phyloP scores from a whole-genome alignment of 1,140 invertebrate genomes.

The Drosophila pachea region DNA sequence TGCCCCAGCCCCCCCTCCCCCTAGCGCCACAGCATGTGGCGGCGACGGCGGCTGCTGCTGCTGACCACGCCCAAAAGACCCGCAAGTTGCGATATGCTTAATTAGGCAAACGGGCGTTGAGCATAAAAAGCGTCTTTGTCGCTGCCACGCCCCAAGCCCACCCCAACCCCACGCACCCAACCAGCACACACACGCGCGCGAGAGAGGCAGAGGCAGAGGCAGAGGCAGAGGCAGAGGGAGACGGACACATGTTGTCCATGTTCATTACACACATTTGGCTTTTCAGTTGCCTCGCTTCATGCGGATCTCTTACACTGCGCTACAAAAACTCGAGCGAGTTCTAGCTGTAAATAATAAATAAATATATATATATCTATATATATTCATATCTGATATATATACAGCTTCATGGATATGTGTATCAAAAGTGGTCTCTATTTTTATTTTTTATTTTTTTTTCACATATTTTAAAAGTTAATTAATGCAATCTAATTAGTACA shows the following conservation, averaged over 20 bases:
- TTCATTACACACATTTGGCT: conserved; percentile 65
- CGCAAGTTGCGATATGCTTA: conserved; percentile 64
- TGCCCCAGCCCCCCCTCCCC: neutral
- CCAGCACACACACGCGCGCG: conserved; percentile 5
- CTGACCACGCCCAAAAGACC: conserved; percentile 16
- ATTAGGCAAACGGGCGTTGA: conserved; percentile 70
- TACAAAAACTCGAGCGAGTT: conserved; percentile 11
- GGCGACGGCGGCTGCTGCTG: neutral
- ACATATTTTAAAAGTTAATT: neutral
- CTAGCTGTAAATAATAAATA: neutral
- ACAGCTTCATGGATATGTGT: too few species aligned
- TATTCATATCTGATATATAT: neutral
- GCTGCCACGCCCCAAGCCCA: conserved; percentile 61
- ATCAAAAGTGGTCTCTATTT: too few species aligned
- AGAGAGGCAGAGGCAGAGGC: neutral
- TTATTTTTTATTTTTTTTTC: too few species aligned
- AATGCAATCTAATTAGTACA: too few species aligned
- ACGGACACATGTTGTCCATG: conserved; percentile 64
- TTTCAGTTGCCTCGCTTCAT: conserved; percentile 44
- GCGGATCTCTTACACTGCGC: conserved; percentile 58
- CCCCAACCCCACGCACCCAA: conserved; percentile 21
- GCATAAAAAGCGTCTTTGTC: conserved; percentile 74
- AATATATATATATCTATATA: conserved; percentile 2
- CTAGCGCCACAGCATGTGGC: too few species aligned
- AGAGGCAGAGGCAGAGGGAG: conserved; percentile 1